Evolutionary conservation across 37 sponge, comb jelly and placozoan species (phyloP), one percentile per base, ranked within the genome.

Genomic region (Beroe ovata): DNA sequence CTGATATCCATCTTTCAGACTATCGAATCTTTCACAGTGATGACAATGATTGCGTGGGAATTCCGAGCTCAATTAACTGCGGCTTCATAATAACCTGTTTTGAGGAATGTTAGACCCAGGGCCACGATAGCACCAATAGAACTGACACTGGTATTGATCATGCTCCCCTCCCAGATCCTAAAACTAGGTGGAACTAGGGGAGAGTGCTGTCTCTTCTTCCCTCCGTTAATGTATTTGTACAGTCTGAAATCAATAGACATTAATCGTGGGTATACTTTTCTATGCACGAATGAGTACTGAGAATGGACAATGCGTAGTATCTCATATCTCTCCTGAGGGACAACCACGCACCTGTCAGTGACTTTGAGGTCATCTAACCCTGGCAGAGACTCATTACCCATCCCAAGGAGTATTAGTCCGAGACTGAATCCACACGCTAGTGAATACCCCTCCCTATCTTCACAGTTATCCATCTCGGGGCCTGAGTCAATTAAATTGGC

Each of bases 401-500:
- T 94, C 59, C 93, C 97, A 23, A 97, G 89, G 19, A 91, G 90
- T 23, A 93, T 91, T 89, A 97, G 77, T 30, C 97, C 97, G 0
- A 97, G 92, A 64, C 93, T 92, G 30, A 97, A 72, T 0, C 97
- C 97, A 81, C 95, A 94, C 21, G 95, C 88, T 14, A 97, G 88
- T 1, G 94, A 90, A 47, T 95, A 94, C 0, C 92, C 94, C 64
- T 95, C 94, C 63, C 97, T 71, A 64, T 97, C 92, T 72, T 89
- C 89, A 19, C 92, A 88, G 93, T 94, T 92, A 90, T 95, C 95
- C 90, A 94, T 88, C n/a, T 97, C 95, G 0, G 95, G 94, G 1
- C 97, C 94, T 59, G 93, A 92, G 20, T 6, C n/a, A n/a, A n/a
- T n/a, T n/a, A n/a, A n/a, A n/a, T n/a, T n/a, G n/a, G n/a, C n/a